These are phyloP conservation scores for Pica pica DNA, from an alignment of 2,113 vertebrate species.

Conservation along the genomic window DNA sequence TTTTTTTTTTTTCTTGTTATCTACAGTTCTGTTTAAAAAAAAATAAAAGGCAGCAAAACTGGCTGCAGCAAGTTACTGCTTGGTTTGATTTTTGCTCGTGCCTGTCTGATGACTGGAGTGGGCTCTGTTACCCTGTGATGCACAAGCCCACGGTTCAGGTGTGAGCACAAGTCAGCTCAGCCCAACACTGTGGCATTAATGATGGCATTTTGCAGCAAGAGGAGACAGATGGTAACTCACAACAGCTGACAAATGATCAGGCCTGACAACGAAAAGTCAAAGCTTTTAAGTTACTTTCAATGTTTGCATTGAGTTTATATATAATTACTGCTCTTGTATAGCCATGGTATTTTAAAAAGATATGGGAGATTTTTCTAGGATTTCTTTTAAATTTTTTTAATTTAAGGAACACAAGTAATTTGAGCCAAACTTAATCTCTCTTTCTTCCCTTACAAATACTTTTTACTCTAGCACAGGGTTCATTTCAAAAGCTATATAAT, in stretches of 20 bases:
- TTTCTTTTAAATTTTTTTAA: background rate
- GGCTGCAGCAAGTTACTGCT: background rate
- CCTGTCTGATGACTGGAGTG: background rate
- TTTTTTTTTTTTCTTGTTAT: background rate
- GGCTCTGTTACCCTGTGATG: no score
- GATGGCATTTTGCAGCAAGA: background rate
- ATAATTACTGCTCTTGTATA: background rate
- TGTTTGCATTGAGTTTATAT: background rate
- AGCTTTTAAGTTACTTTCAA: background rate
- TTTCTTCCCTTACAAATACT: background rate
- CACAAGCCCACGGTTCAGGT: background rate
- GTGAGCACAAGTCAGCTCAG: background rate
- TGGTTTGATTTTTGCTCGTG: background rate
- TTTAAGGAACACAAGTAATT: background rate
- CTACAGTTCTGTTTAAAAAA: background rate
- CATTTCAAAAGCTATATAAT: background rate
- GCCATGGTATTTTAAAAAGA: background rate
- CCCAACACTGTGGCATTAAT: rapidly evolving
- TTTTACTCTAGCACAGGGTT: background rate
- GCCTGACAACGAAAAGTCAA: background rate
- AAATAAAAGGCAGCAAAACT: background rate
- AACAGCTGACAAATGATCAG: background rate
- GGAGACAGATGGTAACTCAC: background rate
- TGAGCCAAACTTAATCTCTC: background rate
- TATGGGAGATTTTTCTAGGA: background rate